Conservation (phyloP, 2,113 vertebrate species). For the Pelecanoides urinatrix region DNA sequence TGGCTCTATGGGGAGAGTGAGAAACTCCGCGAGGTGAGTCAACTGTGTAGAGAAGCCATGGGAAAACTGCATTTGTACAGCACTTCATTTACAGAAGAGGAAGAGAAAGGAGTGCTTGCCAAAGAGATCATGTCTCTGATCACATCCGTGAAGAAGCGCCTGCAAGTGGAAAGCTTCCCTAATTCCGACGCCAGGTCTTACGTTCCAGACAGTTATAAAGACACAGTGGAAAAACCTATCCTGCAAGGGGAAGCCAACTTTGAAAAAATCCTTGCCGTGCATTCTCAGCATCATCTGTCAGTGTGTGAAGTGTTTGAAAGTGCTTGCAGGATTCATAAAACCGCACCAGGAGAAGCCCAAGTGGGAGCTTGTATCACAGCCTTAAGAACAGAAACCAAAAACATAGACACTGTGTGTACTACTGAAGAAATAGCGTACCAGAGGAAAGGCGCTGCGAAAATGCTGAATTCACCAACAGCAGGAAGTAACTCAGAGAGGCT, state of each 20-base stretch:
- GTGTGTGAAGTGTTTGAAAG: conserved; percentile 77
- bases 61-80: conserved; percentile 76
- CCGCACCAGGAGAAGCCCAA: neutral
- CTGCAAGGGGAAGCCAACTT: conserved; percentile 70
- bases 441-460: neutral
- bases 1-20: conserved; percentile 69
- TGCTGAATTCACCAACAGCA: neutral
- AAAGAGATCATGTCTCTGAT: conserved; percentile 79
- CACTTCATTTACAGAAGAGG: neutral
- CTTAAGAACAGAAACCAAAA: conserved; percentile 78
- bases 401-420: conserved; percentile 35
- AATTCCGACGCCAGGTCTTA: conserved; percentile 82
- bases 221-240: conserved; percentile 29
- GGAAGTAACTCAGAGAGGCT: neutral
- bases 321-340: conserved; percentile 43
- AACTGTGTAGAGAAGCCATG: conserved; percentile 78
- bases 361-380: conserved; percentile 81
- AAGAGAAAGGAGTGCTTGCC: conserved; percentile 71
- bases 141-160: conserved; percentile 63
- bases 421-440: neutral
- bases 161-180: conserved; percentile 73
- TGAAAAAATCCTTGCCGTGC: conserved; percentile 69
- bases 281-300: conserved; percentile 84
- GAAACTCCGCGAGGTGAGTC: neutral
- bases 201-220: conserved; percentile 82